Base-by-base conservation (phyloP, 2,113 vertebrate species). In the Microcebus ravelobensis region DNA sequence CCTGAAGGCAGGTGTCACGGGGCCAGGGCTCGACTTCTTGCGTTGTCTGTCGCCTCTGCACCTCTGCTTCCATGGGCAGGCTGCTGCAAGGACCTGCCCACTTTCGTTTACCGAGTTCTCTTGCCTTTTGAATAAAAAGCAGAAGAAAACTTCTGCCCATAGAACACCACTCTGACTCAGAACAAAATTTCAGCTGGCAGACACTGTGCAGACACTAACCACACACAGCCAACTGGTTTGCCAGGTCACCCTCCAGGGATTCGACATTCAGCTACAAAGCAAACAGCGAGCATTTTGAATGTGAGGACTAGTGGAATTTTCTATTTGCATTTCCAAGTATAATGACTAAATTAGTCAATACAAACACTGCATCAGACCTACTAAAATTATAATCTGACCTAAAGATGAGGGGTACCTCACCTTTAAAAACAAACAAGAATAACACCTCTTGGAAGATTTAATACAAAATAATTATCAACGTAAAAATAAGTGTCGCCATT, bases 171-270 rank as follows among this genome's bases (percentile, higher is more conserved):
- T 76, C 50, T 94, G 89, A 92, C 86, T 94, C 96, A 89, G 57
- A 91, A 84, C 8, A 39, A 13, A 94, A 68, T 89, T 97, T 89
- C 70, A 48, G 10, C 82, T 97, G 95, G 97, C 91, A 93, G 59
- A 70, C 9, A 39, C 50, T 34, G 27, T 52, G 68, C 3, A 34
- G 87, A 87, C 50, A 59, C 83, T 63, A 76, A 94, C 70, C 87
- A 96, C 95, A 96, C 73, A 95, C 57, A 92, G 65, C 74, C 45
- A 84, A 55, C 74, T 61, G 68, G 84, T 25, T 77, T 71, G n/a
- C 90, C 52, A 63, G 88, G 74, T 52, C 71, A 85, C 18, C 87
- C 55, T 92, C 67, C n/a, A 21, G 20, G 34, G 61, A 31, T 52
- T n/a, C 31, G 67, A 63, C 15, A 55, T 39, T 34, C 74, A 90